Percentiles rank a stretch among this genome's conserved stretches.
These are phyloP conservation scores for Conus canariensis DNA, from an alignment of 2,888 invertebrate species.

Conservation along the genomic window DNA sequence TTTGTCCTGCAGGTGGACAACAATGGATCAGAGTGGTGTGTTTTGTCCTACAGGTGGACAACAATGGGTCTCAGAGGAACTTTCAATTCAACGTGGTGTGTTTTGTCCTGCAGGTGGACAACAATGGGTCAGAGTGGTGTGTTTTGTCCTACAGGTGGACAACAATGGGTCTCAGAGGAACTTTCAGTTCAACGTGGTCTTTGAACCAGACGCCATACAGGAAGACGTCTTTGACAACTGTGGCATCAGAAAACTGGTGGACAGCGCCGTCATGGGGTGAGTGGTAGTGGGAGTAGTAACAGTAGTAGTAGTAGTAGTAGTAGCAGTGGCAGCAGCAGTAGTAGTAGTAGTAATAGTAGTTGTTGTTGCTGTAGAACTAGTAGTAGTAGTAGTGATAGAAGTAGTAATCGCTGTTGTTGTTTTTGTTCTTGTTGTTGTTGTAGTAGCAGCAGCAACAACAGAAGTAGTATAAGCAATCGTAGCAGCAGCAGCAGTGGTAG, in stretches of 20 bases:
- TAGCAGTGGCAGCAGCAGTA: background rate
- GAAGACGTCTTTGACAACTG: conserved; percentile 93
- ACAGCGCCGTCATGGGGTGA: conserved; percentile 94
- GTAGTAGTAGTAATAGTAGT: background rate
- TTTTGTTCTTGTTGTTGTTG: background rate
- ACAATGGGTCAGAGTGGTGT: no score
- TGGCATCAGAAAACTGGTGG: conserved; percentile 92
- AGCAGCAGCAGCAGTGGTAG: background rate
- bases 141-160: no score
- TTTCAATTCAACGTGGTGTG: no score
- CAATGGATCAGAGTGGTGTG: no score
- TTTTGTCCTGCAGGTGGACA: no score
- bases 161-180: conserved; percentile 81
- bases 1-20: no score
- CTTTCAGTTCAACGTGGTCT: conserved; percentile 97
- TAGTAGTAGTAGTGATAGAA: background rate
- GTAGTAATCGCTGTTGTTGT: background rate
- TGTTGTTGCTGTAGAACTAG: background rate
- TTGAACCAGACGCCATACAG: conserved; percentile 92
- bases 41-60: no score
- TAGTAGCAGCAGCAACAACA: background rate
- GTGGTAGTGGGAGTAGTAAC: background rate
- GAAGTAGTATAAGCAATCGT: background rate
- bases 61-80: no score
- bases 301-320: background rate